Percentiles rank a stretch among this genome's conserved stretches.
phyloP scores from a whole-genome alignment of 2,888 invertebrate genomes.

The Lepidochrysops patricia region DNA sequence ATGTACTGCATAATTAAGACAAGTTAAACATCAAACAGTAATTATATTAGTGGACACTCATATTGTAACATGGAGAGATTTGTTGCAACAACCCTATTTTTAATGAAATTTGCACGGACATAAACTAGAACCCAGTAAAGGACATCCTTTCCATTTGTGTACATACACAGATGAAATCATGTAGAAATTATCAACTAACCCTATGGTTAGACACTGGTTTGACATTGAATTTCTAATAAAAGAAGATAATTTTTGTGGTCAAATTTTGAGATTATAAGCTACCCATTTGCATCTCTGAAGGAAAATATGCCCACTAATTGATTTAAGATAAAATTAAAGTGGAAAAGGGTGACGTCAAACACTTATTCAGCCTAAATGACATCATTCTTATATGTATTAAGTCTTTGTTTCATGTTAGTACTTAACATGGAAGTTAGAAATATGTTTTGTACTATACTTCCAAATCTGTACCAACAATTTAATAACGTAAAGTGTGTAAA shows the following conservation, averaged over 20 bases:
- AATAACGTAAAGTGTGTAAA: background rate
- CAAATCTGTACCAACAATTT: background rate
- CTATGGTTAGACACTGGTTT: background rate
- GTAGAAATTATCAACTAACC: too few species aligned
- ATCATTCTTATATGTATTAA: background rate
- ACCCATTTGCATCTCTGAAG: background rate
- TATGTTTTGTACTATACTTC: too few species aligned
- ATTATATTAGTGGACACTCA: too few species aligned
- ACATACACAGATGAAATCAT: too few species aligned
- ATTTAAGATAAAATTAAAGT: background rate
- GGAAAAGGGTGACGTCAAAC: constrained; percentile 8
- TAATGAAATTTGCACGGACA: too few species aligned
- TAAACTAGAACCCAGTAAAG: too few species aligned
- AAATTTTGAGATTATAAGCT: too few species aligned
- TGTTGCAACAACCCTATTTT: too few species aligned
- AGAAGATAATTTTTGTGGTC: background rate
- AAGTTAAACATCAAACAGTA: background rate
- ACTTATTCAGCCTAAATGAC: constrained; percentile 1
- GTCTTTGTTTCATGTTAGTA: background rate
- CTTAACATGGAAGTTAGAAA: background rate
- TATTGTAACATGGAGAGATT: too few species aligned
- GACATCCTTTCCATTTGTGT: too few species aligned
- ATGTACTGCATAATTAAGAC: background rate
- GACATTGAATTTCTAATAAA: background rate
- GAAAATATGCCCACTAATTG: background rate